Percentiles rank a stretch among this genome's conserved stretches.
Conservation (phyloP, 2,113 vertebrate species). For the Xyrauchen texanus region DNA sequence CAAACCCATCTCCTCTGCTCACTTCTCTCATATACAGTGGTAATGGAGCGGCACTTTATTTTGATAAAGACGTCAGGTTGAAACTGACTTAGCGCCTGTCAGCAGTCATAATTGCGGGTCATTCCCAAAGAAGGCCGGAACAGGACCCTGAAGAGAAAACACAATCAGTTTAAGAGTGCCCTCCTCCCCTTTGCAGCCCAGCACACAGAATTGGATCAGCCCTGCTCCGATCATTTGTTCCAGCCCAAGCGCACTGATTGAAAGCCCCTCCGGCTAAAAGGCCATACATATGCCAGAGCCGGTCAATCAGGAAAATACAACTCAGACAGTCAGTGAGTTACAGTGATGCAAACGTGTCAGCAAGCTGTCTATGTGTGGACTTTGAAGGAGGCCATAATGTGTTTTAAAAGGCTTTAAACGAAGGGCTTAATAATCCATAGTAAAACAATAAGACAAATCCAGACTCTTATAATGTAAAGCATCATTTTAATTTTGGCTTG, state of each 20-base stretch:
- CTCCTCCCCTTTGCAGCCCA: background rate
- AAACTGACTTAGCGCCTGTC: slow-evolving; percentile 51
- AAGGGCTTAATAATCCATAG: background rate
- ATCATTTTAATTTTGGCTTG: too few relatives aligned
- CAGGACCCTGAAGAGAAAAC: slow-evolving; percentile 57
- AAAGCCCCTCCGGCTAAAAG: slow-evolving; percentile 38
- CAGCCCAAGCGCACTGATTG: slow-evolving; percentile 19
- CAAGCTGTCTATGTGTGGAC: slow-evolving; percentile 16
- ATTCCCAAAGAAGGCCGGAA: slow-evolving; percentile 46
- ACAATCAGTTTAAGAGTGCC: slow-evolving; percentile 56
- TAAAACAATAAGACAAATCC: too few relatives aligned
- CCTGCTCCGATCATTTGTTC: slow-evolving; percentile 35
- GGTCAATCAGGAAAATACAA: slow-evolving; percentile 21
- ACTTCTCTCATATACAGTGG: slow-evolving; percentile 23
- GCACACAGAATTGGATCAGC: slow-evolving; percentile 45
- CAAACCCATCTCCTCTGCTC: slow-evolving; percentile 35
- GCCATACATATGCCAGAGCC: slow-evolving; percentile 27
- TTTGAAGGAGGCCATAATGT: slow-evolving; percentile 14
- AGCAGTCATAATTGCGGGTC: slow-evolving; percentile 51
- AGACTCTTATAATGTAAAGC: too few relatives aligned
- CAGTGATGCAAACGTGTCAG: slow-evolving; percentile 27
- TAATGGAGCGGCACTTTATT: slow-evolving; percentile 53
- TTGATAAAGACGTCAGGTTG: slow-evolving; percentile 54
- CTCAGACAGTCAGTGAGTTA: slow-evolving; percentile 32
- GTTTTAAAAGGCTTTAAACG: slow-evolving; percentile 4